These are phyloP conservation scores for Antitype chi DNA, from an alignment of 2,888 invertebrate species.

Conservation along the genomic window DNA sequence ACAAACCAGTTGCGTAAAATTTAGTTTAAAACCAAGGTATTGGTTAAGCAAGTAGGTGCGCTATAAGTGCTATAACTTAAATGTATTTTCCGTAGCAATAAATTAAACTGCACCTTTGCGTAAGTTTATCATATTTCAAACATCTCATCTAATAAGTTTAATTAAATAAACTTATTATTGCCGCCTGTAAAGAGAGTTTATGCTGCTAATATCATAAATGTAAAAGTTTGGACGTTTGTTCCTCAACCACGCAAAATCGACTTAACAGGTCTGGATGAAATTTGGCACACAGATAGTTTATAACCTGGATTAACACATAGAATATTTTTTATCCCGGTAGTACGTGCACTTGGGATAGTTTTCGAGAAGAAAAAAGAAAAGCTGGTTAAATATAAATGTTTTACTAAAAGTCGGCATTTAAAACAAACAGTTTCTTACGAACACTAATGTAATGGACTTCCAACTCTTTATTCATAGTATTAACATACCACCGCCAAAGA, in stretches of 20 bases:
- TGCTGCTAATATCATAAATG: no score
- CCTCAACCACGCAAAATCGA: no score
- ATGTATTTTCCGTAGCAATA: not conserved
- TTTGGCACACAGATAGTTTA: no score
- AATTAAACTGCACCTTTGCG: not conserved
- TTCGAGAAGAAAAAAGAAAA: no score
- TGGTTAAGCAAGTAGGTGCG: not conserved
- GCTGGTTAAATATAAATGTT: not conserved
- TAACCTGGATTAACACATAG: no score
- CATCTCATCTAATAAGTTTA: not conserved
- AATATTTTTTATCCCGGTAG: no score
- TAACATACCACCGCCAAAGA: conserved; percentile 5
- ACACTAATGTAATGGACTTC: not conserved
- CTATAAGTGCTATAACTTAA: not conserved
- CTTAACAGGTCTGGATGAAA: no score
- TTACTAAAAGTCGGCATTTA: not conserved
- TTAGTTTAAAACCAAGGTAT: not conserved
- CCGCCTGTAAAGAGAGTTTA: not conserved
- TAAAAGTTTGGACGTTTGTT: no score
- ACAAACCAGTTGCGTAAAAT: not conserved
- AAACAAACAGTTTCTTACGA: not conserved
- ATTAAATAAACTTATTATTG: not conserved
- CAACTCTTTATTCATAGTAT: not conserved
- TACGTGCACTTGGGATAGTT: no score
- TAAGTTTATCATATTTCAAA: not conserved